These are phyloP conservation scores for Alligator mississippiensis DNA, from an alignment of 2,113 vertebrate species.

Conservation along the genomic window DNA sequence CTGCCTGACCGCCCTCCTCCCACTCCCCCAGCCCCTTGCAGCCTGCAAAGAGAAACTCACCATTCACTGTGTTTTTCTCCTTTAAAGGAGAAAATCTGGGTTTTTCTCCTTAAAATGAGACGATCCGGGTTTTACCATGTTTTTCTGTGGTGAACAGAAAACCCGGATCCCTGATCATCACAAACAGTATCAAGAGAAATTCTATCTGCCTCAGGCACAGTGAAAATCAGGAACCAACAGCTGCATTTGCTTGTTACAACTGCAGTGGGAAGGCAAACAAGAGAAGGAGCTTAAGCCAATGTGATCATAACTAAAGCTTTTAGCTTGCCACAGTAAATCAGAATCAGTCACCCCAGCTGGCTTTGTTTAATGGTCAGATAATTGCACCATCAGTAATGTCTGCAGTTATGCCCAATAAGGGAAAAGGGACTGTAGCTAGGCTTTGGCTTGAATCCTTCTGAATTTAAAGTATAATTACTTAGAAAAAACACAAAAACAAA, in stretches of 20 bases:
- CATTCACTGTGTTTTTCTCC: too few relatives aligned
- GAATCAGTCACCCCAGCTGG: background rate
- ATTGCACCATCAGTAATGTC: background rate
- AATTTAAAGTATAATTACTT: background rate
- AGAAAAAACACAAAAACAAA: background rate
- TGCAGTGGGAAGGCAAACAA: background rate
- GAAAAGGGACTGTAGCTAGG: background rate
- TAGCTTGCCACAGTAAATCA: background rate
- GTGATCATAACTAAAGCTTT: background rate
- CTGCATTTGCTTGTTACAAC: background rate
- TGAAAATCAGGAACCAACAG: accelerated
- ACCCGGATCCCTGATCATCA: background rate
- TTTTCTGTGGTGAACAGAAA: too few relatives aligned
- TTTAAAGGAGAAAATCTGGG: too few relatives aligned
- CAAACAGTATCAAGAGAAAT: background rate
- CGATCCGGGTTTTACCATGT: too few relatives aligned
- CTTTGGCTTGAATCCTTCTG: background rate
- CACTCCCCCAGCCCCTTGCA: too few relatives aligned
- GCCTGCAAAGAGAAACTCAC: too few relatives aligned
- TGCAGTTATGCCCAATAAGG: background rate
- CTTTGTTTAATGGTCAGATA: background rate
- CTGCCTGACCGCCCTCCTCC: too few relatives aligned
- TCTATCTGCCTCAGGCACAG: background rate
- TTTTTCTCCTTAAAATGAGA: too few relatives aligned
- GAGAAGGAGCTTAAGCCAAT: background rate